Evolutionary conservation across 2,113 vertebrate species (phyloP), one percentile per base, ranked within the genome.

Genomic region (Melanerpes formicivorus): DNA sequence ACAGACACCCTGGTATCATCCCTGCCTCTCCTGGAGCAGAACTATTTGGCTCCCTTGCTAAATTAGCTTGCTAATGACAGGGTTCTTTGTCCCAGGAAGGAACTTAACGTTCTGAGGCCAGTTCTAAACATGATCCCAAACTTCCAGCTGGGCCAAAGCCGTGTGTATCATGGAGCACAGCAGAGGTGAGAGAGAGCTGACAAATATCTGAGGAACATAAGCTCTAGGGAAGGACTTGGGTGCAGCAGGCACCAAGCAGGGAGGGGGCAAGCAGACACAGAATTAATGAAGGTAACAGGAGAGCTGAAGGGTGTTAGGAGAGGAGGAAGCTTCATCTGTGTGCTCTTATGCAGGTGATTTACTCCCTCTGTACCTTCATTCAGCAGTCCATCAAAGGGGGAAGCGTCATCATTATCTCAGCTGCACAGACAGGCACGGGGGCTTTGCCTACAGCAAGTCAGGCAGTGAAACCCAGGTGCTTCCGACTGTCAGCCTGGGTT

Each of bases 101-200:
- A 93, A 84, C 88, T 80, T 52, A 80, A 73, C 46, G 64, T 55
- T 84, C 81, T 9, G 50, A 90, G 58, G 70, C 65, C 77, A 93
- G 26, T 55, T 21, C 50, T 50, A 84, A 79, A 16, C 0, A 3
- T 27, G 25, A 56, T 66, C 64, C 71, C 62, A 74, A 87, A 46
- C 60, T 65, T 82, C 40, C 79, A 84, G 85, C 60, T 71, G 72
- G 60, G 79, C 48, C 72, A 87, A 89, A 93, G 86, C 34, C 52
- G 37, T 1, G 34, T 18, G 76, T 23, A 5, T 23, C 17, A 80
- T 25, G 73, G 62, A 32, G 37, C 0, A 1, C 52, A 58, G 80
- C n/a, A 23, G 50, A 62, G 37, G 8, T 23, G 32, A 73, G 46
- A 56, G 40, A n/a, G 69, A 76, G 71, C 71, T 75, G 82, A 60